A percentile compares a stretch with the other conserved stretches of the same genome.
phyloP scores from a whole-genome alignment of 2,113 vertebrate genomes.

The Oncorhynchus mykiss region DNA sequence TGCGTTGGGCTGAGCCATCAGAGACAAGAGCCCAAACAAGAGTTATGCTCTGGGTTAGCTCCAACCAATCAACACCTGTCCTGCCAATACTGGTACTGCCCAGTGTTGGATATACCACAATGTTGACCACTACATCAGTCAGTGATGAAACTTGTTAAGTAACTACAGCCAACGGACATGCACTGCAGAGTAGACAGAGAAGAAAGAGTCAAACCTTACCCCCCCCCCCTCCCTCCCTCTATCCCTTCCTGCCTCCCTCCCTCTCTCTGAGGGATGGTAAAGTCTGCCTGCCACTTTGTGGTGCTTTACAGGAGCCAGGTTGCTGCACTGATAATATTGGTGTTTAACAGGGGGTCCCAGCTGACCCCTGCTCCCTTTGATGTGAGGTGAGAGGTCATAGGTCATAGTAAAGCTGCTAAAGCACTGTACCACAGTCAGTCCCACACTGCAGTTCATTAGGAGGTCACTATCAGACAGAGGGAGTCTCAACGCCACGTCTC shows the following conservation, averaged over 20 bases:
- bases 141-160: no score
- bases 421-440: conserved; percentile 20
- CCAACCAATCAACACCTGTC: not conserved
- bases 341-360: no score
- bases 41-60: not conserved
- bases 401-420: conserved; percentile 1
- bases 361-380: not conserved
- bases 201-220: no score
- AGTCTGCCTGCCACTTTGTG: no score
- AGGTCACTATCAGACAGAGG: conserved; percentile 34
- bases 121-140: not conserved
- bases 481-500: conserved; percentile 14
- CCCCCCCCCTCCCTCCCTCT: no score
- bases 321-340: not conserved
- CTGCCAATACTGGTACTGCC: not conserved
- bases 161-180: no score
- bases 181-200: no score
- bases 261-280: no score
- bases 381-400: conserved; percentile 16
- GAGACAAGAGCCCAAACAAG: conserved; percentile 54
- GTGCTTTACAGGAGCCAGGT: no score
- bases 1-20: conserved; percentile 62
- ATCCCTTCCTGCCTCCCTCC: no score
- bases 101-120: not conserved
- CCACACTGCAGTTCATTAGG: conserved; percentile 39